Evolutionary conservation across 2,888 invertebrate genomes (phyloP), one percentile per base, ranked within the genome.

Genomic region (Temnothorax ravouxi): DNA sequence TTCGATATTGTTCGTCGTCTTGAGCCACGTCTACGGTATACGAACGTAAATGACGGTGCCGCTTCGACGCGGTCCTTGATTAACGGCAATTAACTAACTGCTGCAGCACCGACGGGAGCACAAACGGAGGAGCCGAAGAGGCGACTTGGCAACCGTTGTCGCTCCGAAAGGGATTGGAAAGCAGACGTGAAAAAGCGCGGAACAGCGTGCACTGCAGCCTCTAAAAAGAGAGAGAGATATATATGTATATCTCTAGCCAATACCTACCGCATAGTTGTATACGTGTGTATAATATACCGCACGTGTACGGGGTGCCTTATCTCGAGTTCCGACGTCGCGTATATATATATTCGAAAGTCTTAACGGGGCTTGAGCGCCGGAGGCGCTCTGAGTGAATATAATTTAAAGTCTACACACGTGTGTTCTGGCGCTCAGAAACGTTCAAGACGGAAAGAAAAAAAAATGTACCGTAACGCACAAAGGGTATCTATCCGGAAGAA

Each of bases 361-460:
- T 76, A 41, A 76, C 66, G 41, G 54, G 62, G 21, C 29, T 75
- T 18, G 50, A 50, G 47, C 52, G 41, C 25, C 54, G 9, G 67
- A 67, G 52, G 50, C 52, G 18, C 41, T 25, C 52, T n/a, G 41
- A 77, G 41, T 54, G 66, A 67, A 77, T 77, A 67, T 77, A 77
- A 77, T 77, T 77, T 77, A 66, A 77, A 66, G 66, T 38, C 47
- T n/a, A 56, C 41, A 66, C 54, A 52, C 41, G n/a, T 77, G n/a
- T 77, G 66, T n/a, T n/a, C 25, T 61, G 21, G 21, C 9, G 61
- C 41, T 52, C 18, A n/a, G 62, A 34, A 15, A 21, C 29, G 44
- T 29, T 74, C 44, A 13, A 29, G 41, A 13, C 44, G 29, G 74
- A 34, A 15, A 21, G 13, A 25, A 44, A n/a, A 74, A 25, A 54